Evolutionary conservation across 2,797 vertebrate genomes (phyloP), one percentile per base, ranked within the genome.

Genomic region (Benthosema pterotum): DNA sequence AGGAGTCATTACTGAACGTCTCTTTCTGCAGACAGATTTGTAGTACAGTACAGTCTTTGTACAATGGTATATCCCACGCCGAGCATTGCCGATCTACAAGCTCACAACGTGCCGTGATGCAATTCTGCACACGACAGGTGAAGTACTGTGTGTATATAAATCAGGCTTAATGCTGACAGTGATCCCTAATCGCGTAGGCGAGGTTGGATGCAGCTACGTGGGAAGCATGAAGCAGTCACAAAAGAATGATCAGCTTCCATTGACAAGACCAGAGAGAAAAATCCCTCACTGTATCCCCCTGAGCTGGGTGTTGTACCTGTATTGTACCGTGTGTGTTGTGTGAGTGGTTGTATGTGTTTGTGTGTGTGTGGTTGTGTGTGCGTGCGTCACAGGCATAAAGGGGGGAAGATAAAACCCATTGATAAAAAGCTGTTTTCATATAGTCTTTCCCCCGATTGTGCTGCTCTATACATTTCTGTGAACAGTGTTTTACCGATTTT

Each of bases 251-350:
- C 85, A 71, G 65, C 75, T 78, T 77, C 82, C 66, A 81, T 77
- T 82, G 79, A 85, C 63, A 61, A 79, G 69, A 82, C 71, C 69
- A 82, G 75, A 61, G 53, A 74, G 70, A 86, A 87, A 86, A 87
- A 86, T 86, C 79, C 79, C 57, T 74, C 32, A 0, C 8, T 76
- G 77, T 82, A 74, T 42, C 78, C 57, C 53, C n/a, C 16, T 13
- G 17, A 15, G 12, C 8, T 52, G 15, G 63, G 5, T 65, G 5
- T 75, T 71, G 32, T 50, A 58, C 59, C 32, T 2, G 8, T 63
- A 62, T 4, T 2, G 32, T 63, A 62, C 4, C 3, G n/a, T 67
- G 73, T 65, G 74, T 69, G 53, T 60, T 49, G 3, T 16, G 13
- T n/a, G n/a, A n/a, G n/a, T n/a, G n/a, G n/a, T n/a, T n/a, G n/a